These are phyloP conservation scores for Tichodroma muraria DNA, from an alignment of 2,113 vertebrate genomes.

Conservation along the genomic window DNA sequence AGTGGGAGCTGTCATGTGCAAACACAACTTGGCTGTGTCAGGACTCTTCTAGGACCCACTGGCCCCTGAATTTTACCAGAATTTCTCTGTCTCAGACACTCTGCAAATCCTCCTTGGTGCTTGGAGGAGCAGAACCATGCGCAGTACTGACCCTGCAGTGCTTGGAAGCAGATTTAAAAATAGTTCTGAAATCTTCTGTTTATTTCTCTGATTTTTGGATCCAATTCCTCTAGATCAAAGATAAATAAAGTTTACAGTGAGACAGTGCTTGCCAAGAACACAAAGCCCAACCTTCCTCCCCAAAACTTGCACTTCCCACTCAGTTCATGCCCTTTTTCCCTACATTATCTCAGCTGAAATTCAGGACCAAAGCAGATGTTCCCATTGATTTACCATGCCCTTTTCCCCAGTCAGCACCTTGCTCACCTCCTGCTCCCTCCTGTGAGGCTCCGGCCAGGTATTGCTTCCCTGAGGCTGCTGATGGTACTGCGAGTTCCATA, in stretches of 20 bases:
- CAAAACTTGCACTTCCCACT: not conserved
- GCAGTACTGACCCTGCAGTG: not conserved
- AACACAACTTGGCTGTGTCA: not conserved
- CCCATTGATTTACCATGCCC: not conserved
- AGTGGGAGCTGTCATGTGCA: not conserved
- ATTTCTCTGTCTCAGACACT: not conserved
- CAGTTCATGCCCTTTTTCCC: not conserved
- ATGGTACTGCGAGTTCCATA: not conserved
- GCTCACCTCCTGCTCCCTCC: not conserved
- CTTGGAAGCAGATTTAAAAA: not conserved
- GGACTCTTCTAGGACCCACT: not conserved
- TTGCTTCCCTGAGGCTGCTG: not conserved
- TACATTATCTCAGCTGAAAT: not conserved
- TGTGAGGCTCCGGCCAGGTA: not conserved
- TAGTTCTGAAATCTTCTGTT: not conserved
- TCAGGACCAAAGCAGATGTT: not conserved
- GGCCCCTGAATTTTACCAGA: not conserved
- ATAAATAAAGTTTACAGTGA: not conserved
- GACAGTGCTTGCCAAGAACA: not conserved
- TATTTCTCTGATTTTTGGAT: slow-evolving; percentile 12
- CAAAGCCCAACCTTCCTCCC: not conserved
- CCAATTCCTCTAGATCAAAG: not conserved
- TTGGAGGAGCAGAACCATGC: not conserved
- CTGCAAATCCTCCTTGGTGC: not conserved
- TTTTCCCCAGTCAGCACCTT: not conserved